phyloP scores from a whole-genome alignment of 2,113 vertebrate species.

The Corythornis vintsioides region DNA sequence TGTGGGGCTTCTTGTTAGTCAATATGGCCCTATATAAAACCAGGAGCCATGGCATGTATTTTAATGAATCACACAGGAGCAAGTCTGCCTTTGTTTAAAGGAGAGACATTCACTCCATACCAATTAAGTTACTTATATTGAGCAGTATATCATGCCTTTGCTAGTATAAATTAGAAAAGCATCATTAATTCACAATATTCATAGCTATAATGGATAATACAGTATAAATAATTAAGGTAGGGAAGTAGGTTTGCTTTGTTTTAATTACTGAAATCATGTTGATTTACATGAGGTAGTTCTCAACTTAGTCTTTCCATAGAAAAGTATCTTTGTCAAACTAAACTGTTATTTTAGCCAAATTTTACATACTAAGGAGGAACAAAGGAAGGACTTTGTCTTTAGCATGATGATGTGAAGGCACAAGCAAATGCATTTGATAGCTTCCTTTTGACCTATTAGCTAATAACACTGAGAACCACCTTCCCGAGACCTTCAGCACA shows the following conservation, averaged over 20 bases:
- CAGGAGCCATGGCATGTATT: background rate
- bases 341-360: background rate
- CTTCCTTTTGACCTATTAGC: background rate
- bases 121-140: background rate
- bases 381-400: background rate
- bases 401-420: background rate
- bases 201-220: background rate
- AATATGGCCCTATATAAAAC: background rate
- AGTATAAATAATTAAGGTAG: conserved; percentile 1
- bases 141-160: background rate
- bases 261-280: background rate
- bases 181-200: conserved; percentile 24
- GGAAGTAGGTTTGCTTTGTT: background rate
- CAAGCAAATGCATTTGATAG: background rate
- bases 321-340: background rate
- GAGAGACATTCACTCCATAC: background rate
- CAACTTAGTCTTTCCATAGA: background rate
- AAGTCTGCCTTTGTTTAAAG: background rate
- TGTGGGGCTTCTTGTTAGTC: background rate
- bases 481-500: background rate
- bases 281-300: background rate
- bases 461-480: background rate
- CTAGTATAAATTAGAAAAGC: conserved; percentile 16
- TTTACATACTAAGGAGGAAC: background rate
- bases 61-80: background rate